These are phyloP conservation scores for Limosa lapponica DNA, from an alignment of 2,797 vertebrate species.

Conservation along the genomic window DNA sequence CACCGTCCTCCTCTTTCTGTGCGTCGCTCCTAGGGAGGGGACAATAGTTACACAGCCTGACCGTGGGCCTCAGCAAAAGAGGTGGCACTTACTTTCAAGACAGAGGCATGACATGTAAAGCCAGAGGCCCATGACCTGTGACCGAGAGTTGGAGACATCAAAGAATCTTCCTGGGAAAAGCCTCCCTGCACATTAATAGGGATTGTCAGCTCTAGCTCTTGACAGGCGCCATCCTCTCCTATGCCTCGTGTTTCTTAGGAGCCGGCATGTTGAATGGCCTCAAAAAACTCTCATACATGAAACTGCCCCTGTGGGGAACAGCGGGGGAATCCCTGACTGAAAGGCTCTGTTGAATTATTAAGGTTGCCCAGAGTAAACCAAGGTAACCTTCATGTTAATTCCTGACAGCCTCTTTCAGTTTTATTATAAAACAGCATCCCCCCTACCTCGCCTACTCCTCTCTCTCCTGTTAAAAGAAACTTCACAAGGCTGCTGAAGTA, in stretches of 20 bases:
- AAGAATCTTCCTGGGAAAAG: not conserved
- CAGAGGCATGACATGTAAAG: not conserved
- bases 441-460: not conserved
- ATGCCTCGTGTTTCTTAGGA: not conserved
- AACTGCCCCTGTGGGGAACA: not conserved
- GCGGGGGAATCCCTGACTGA: not conserved
- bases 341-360: conserved; percentile 28
- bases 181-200: not conserved
- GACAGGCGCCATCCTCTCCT: not conserved
- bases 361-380: conserved; percentile 5
- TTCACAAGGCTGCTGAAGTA: conserved; percentile 18
- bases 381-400: not conserved
- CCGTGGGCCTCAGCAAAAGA: rapidly evolving
- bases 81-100: not conserved
- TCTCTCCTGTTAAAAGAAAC: conserved; percentile 34
- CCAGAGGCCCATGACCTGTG: not conserved
- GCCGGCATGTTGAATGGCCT: not conserved
- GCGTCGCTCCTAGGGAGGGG: not conserved
- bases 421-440: not conserved
- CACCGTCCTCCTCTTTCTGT: not conserved
- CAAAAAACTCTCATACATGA: not conserved
- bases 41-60: not conserved
- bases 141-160: not conserved
- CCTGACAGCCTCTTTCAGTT: not conserved
- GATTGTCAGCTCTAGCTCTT: not conserved